Evolutionary conservation across 2,888 invertebrate species (phyloP).

Genomic region (Sphecodes monilicornis): DNA sequence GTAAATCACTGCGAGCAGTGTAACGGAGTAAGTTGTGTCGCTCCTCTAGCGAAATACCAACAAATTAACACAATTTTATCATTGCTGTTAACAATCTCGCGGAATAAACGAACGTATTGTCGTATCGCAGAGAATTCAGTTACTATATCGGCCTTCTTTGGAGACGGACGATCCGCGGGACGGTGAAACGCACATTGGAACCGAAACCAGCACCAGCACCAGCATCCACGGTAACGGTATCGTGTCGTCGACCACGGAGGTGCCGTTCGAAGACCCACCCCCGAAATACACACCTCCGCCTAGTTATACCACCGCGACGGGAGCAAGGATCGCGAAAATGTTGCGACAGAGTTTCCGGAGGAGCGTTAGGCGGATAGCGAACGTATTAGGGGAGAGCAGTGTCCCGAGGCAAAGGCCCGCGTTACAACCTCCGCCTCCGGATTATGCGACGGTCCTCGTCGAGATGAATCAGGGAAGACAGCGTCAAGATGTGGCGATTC

Average conservation of each 20-base stretch:
- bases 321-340: conserved; percentile 91
- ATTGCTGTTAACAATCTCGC: background rate
- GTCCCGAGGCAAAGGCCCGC: conserved; percentile 76
- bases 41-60: background rate
- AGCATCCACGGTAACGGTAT: conserved; percentile 80
- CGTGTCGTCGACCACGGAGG: conserved; percentile 77
- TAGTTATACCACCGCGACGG: conserved; percentile 96
- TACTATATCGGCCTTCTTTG: conserved; percentile 92
- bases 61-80: background rate
- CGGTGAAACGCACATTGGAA: conserved; percentile 72
- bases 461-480: conserved; percentile 86
- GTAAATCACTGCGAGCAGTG: conserved; percentile 83
- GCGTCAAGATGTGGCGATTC: conserved; percentile 69
- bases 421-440: conserved; percentile 86
- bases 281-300: conserved; percentile 98
- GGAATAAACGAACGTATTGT: background rate
- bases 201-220: conserved; percentile 69
- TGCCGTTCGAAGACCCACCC: conserved; percentile 90
- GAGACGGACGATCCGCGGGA: conserved; percentile 84
- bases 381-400: conserved; percentile 85
- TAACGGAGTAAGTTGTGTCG: conserved; percentile 80
- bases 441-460: conserved; percentile 87
- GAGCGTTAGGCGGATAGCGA: conserved; percentile 90
- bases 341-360: conserved; percentile 91
- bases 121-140: conserved; percentile 90